Base-by-base conservation (phyloP, 2,113 vertebrate species). In the Cyanoramphus novaezelandiae region DNA sequence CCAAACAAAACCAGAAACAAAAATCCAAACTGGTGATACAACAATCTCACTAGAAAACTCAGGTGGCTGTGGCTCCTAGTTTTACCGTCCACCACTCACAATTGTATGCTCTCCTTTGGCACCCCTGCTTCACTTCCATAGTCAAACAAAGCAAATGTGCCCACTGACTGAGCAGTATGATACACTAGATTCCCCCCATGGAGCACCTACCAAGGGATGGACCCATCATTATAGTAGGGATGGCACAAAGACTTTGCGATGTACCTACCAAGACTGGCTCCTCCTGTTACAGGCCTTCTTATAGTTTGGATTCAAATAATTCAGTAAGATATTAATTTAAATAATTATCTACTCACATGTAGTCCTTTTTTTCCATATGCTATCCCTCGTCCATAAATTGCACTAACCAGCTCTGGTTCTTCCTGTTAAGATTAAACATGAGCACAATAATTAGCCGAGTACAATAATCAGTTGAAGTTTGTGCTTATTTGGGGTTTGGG, bases 321-420 rank as follows among this genome's bases (percentile, higher is more conserved):
- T 74, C 11, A 77, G 46, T 9, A 20, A 33, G 7, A 39, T 76
- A 71, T 12, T 57, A 47, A 79, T 72, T 69, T 27, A 63, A 95
- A 47, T 63, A 77, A 65, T 75, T 49, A 90, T 93, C 63, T 97
- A 98, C 98, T 98, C 94, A 99, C 99, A 98, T 99, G 99, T 9
- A 99, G 93, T 93, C 99, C 99, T 98, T 99, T 99, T 97, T 99
- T 99, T 41, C 99, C 99, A 8, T 99, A 99, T 35, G 99, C 99
- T 92, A 99, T 99, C 84, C 99, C 99, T 97, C 99, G 98, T 74
- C 99, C 99, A 86, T 99, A 99, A 97, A 99, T 99, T 92, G 99
- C 99, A 96, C 99, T 99, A 97, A 99, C 98, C 97, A 99, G 97
- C 95, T 99, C 99, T 46, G 99, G 99, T 93, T 99, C 99, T n/a